Percentiles rank a stretch among this genome's conserved stretches.
Evolutionary conservation across 2,113 vertebrate species (phyloP).

Genomic region (Chaenocephalus aceratus): DNA sequence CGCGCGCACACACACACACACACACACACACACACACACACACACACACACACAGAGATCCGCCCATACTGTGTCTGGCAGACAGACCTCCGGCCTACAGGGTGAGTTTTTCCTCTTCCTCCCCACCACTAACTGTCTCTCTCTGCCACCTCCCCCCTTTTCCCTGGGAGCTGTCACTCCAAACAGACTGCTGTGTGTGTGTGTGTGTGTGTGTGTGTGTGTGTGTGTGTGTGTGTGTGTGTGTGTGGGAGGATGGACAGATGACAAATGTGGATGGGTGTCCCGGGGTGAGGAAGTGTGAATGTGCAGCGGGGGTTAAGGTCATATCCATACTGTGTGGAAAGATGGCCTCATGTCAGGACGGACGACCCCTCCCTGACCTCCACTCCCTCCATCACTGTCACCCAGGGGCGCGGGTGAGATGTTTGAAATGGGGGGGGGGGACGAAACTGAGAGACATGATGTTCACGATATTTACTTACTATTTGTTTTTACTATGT

Average conservation of each 20-base stretch:
- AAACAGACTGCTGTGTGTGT: constrained; percentile 32
- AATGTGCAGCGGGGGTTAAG: constrained; percentile 67
- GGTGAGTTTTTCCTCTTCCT: constrained; percentile 47
- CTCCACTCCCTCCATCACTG: constrained; percentile 54
- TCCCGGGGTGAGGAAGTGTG: constrained; percentile 43
- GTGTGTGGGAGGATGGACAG: constrained; percentile 16
- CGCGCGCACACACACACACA: background rate
- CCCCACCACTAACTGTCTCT: constrained; percentile 45
- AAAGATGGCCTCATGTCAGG: constrained; percentile 59
- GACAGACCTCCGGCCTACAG: constrained; percentile 65
- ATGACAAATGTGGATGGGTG: constrained; percentile 49
- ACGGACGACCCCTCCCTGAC: constrained; percentile 45
- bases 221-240: no score
- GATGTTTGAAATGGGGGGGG: no score
- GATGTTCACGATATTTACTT: no score
- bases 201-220: no score
- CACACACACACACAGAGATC: constrained; percentile 26
- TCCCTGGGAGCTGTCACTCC: constrained; percentile 71
- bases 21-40: constrained; percentile 1
- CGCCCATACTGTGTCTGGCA: constrained; percentile 70
- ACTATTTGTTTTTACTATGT: no score
- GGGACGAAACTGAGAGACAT: no score
- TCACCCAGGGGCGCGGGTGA: no score
- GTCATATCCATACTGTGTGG: constrained; percentile 51
- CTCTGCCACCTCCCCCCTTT: constrained; percentile 58